Base-by-base conservation (phyloP, 2,113 vertebrate genomes). In the Hypocryptadius cinnamomeus region DNA sequence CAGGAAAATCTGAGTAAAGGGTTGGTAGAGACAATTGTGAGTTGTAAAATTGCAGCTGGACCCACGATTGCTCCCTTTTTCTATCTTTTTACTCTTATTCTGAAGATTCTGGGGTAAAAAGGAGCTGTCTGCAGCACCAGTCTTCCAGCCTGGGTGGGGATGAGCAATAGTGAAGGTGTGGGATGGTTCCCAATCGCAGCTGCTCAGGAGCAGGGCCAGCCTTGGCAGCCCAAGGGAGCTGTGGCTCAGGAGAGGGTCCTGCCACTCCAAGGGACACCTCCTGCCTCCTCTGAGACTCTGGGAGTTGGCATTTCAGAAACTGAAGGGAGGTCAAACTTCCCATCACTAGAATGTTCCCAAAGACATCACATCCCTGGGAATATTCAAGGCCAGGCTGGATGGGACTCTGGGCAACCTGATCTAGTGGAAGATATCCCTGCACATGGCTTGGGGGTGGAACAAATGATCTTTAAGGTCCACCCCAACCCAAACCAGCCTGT, bases 11-110 rank as follows among this genome's bases (percentile, higher is more conserved):
- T 7, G 74, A 89, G 40, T 18, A 8, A 60, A 56, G 47, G 33
- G 10, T 4, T 59, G 56, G 35, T 71, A 22, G 44, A 56, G 72
- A 59, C 30, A 56, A 40, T 33, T 27, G 4, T 7, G 9, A 81
- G 45, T 0, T n/a, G 45, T 56, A 48, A 44, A 90, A 81, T 12
- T 35, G 53, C 48, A 68, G 53, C 69, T 70, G 72, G n/a, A 44
- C 31, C 40, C 40, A 47, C 0, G 1, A 10, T 4, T 51, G 12
- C 3, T 42, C n/a, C 5, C 3, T 71, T 71, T 22, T 51, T 51
- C 24, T 64, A 24, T 20, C 20, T 64, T 69, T 66, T 23, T 42
- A 10, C 28, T 18, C 22, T 69, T 44, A 27, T 40, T 54, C 48
- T 63, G 40, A 27, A 70, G 53, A 30, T 85, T 57, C 53, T 33